Evolutionary conservation across 2,888 invertebrate species (phyloP).

Genomic region (Oligia fasciuncula): DNA sequence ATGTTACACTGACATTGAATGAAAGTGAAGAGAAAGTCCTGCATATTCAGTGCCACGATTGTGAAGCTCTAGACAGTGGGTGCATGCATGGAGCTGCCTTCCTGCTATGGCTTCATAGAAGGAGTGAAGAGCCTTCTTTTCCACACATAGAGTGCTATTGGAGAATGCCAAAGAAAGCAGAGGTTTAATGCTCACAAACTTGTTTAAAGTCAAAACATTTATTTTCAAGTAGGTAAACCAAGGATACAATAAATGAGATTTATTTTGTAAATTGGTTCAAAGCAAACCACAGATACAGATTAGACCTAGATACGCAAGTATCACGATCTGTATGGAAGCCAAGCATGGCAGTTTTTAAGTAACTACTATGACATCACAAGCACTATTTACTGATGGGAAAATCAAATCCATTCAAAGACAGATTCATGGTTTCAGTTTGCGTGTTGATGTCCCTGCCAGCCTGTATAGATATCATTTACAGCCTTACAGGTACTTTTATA

Average conservation of each 20-base stretch:
- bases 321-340: too few relatives aligned
- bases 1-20: constrained; percentile 2
- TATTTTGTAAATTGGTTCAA: background rate
- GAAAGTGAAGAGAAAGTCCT: background rate
- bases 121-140: constrained; percentile 5
- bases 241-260: too few relatives aligned
- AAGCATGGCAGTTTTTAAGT: too few relatives aligned
- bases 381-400: too few relatives aligned
- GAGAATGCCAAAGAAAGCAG: background rate
- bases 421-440: too few relatives aligned
- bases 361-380: too few relatives aligned
- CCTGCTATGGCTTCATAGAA: constrained; percentile 13
- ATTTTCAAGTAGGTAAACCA: background rate
- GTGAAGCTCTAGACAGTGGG: background rate
- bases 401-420: too few relatives aligned
- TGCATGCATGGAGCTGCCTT: background rate
- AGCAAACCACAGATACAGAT: background rate
- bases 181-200: background rate
- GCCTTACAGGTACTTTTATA: too few relatives aligned
- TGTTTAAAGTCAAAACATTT: background rate
- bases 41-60: constrained; percentile 4
- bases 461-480: background rate
- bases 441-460: too few relatives aligned
- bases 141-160: constrained; percentile 2
- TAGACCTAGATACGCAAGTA: too few relatives aligned